A percentile compares a stretch with the other conserved stretches of the same genome.
phyloP scores from a whole-genome alignment of 2,113 vertebrate genomes.

The Scatophagus argus region DNA sequence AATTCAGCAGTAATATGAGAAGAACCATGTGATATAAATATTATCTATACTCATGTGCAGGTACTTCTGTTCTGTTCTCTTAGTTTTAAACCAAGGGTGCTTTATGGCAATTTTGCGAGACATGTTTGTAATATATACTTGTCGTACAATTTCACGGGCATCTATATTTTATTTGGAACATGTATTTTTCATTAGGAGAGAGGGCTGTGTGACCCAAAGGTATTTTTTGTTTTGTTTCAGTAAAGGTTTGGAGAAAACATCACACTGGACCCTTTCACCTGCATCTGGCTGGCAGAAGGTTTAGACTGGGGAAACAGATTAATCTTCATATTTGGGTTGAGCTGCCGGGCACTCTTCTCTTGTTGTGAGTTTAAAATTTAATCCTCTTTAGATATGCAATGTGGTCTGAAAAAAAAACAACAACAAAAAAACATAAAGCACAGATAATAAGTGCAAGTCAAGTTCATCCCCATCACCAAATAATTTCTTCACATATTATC shows the following conservation, averaged over 20 bases:
- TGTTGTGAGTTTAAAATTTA: constrained; percentile 67
- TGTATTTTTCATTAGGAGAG: constrained; percentile 69
- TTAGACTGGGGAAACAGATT: constrained; percentile 59
- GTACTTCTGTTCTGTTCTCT: not conserved
- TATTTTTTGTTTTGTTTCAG: constrained; percentile 57
- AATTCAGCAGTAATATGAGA: not conserved
- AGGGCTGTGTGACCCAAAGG: constrained; percentile 47
- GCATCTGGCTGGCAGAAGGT: constrained; percentile 48
- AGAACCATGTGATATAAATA: too few species aligned
- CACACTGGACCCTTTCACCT: constrained; percentile 50
- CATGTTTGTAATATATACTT: constrained; percentile 52
- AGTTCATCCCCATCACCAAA: constrained; percentile 18
- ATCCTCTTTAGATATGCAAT: constrained; percentile 67
- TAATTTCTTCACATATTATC: constrained; percentile 25
- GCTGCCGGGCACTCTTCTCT: constrained; percentile 35
- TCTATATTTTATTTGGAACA: constrained; percentile 68
- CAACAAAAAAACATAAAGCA: constrained; percentile 53
- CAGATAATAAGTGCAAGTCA: constrained; percentile 12
- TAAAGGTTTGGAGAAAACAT: constrained; percentile 53
- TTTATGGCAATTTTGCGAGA: constrained; percentile 24
- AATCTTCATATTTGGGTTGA: constrained; percentile 65
- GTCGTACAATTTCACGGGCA: constrained; percentile 58
- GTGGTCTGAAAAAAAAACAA: constrained; percentile 47
- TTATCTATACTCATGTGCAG: constrained; percentile 11
- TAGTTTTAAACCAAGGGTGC: constrained; percentile 27